phyloP scores from a whole-genome alignment of 1,140 invertebrate species.

The Geopemphigus sp. region DNA sequence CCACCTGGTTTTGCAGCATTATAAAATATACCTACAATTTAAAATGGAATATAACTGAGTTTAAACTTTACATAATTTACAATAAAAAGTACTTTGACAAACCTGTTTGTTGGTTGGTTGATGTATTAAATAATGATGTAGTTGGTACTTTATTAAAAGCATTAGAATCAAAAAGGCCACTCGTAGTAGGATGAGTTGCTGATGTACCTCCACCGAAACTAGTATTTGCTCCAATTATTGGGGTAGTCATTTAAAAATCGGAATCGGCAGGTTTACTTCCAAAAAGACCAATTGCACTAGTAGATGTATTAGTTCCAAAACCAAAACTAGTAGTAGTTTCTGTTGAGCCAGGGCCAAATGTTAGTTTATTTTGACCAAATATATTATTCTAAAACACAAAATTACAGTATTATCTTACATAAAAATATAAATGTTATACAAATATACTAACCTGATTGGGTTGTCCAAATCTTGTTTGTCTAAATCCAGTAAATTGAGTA shows the following conservation, averaged over 20 bases:
- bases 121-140: constrained; percentile 41
- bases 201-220: constrained; percentile 58
- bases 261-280: constrained; percentile 57
- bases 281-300: constrained; percentile 54
- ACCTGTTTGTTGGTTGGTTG: constrained; percentile 35
- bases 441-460: constrained; percentile 37
- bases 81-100: neutral
- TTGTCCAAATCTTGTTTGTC: constrained; percentile 55
- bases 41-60: no score
- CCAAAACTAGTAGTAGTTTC: constrained; percentile 52
- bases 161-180: constrained; percentile 60
- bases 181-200: constrained; percentile 56
- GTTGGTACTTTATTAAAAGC: constrained; percentile 52
- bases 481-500: constrained; percentile 56
- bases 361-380: constrained; percentile 58
- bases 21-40: constrained; percentile 51
- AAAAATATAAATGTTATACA: neutral
- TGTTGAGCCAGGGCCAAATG: constrained; percentile 57
- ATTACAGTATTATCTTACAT: constrained; percentile 51
- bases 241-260: constrained; percentile 57
- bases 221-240: constrained; percentile 61
- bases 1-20: constrained; percentile 59
- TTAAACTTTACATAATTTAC: neutral
- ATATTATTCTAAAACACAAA: constrained; percentile 55
- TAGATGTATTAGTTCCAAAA: constrained; percentile 53